Evolutionary conservation across 2,113 vertebrate species (phyloP).

Genomic region (Chlorodrepanis virens): DNA sequence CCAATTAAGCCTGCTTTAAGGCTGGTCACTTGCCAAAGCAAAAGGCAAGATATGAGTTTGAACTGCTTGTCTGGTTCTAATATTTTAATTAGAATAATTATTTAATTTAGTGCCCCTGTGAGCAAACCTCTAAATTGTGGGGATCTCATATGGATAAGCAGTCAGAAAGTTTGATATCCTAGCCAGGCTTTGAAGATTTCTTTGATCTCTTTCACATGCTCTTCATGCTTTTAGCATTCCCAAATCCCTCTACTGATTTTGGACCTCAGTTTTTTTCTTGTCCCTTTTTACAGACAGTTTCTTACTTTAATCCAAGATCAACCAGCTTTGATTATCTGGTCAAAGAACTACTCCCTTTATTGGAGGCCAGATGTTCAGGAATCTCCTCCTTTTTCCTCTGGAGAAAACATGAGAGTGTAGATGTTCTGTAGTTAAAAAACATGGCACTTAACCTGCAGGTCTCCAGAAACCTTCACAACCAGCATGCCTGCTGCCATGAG

Average conservation of each 20-base stretch:
- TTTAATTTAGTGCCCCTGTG: background rate
- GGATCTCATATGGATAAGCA: background rate
- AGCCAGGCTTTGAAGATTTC: background rate
- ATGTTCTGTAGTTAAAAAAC: background rate
- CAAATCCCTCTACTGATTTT: background rate
- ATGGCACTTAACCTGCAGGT: background rate
- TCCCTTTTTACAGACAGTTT: background rate
- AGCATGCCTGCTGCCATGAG: background rate
- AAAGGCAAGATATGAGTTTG: background rate
- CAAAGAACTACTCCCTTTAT: background rate
- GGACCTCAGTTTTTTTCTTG: background rate
- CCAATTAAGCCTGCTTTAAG: background rate
- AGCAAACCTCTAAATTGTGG: background rate
- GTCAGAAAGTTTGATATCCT: background rate
- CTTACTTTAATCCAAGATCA: background rate
- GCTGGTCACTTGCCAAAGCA: background rate
- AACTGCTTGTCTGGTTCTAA: background rate
- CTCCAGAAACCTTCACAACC: background rate
- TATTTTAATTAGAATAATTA: background rate
- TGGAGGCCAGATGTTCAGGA: background rate
- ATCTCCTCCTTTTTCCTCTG: background rate
- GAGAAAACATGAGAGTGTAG: background rate
- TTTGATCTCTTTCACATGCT: background rate
- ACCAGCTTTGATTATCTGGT: background rate
- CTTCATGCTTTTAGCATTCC: background rate